Base-by-base conservation (phyloP, 2,113 vertebrate species). In the Macroglossus sobrinus region DNA sequence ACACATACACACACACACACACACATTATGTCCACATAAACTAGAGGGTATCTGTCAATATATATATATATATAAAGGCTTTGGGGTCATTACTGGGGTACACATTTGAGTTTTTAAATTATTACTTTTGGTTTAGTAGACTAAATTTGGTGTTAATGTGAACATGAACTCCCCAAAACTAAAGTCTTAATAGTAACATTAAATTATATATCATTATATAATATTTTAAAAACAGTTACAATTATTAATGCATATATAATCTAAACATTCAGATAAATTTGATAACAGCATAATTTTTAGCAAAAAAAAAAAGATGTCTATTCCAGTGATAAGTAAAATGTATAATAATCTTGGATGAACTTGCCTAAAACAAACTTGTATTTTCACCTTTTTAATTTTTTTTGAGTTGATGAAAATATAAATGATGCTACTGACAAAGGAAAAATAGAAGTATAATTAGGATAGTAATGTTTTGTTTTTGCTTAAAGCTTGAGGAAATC, bases 261-360 rank as follows among this genome's bases (percentile, higher is more conserved):
- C 92, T 96, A 96, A 84, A 75, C 43, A 85, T 30, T 66, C 66
- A 81, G 94, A 96, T 61, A 97, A 98, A 98, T 95, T 14, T 92
- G 84, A 80, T 84, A 94, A 96, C 82, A 97, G 40, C 92, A 79
- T 89, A 95, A 81, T 53, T 96, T 28, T 98, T 93, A 93, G 45
- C 63, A 93, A 79, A 93, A 80, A 35, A 53, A 97, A 96, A 95
- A 1, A 0, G 50, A 96, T 95, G 93, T 93, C 57, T 92, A 76
- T 71, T 78, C 95, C 75, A 95, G 85, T 59, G 50, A 16, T 75
- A 75, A 24, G 0, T 21, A 92, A 74, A 38, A 43, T 68, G 19
- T 57, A 43, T 92, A 71, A 47, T 57, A 12, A 53, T 87, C 61
- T 63, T 97, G 63, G 35, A 71, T 93, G 64, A 64, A 71, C 95